Evolutionary conservation across 2,113 vertebrate genomes (phyloP).

Genomic region (Elaphurus davidianus): DNA sequence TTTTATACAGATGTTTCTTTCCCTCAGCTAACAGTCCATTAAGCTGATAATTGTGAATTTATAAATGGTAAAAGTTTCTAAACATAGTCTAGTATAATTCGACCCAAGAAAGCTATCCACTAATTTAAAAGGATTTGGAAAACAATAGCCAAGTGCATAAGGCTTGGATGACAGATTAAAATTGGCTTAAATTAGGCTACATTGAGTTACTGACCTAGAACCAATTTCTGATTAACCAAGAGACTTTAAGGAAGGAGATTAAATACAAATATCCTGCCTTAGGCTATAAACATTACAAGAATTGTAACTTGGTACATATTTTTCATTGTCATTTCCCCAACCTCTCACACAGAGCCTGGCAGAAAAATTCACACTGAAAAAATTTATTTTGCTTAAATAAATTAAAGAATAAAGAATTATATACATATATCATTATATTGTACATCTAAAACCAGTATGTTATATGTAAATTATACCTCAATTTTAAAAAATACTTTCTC

Average conservation of each 20-base stretch:
- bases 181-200: slow-evolving; percentile 46
- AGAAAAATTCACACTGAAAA: slow-evolving; percentile 4
- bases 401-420: background rate
- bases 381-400: slow-evolving; percentile 27
- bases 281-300: slow-evolving; percentile 6
- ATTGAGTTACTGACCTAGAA: slow-evolving; percentile 55
- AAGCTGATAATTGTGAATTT: slow-evolving; percentile 38
- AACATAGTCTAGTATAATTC: slow-evolving; percentile 22
- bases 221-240: slow-evolving; percentile 55
- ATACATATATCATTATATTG: background rate
- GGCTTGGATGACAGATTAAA: slow-evolving; percentile 45
- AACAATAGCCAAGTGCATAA: slow-evolving; percentile 56
- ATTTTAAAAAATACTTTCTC: background rate
- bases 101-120: slow-evolving; percentile 48
- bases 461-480: background rate
- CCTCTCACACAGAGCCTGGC: background rate
- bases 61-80: slow-evolving; percentile 36
- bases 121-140: slow-evolving; percentile 49
- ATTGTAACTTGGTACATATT: background rate
- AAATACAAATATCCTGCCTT: background rate
- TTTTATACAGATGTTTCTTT: background rate
- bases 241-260: background rate
- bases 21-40: background rate
- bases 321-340: background rate
- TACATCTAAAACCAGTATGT: background rate